phyloP scores from a whole-genome alignment of 2,113 vertebrate species.

The Capreolus pygargus region DNA sequence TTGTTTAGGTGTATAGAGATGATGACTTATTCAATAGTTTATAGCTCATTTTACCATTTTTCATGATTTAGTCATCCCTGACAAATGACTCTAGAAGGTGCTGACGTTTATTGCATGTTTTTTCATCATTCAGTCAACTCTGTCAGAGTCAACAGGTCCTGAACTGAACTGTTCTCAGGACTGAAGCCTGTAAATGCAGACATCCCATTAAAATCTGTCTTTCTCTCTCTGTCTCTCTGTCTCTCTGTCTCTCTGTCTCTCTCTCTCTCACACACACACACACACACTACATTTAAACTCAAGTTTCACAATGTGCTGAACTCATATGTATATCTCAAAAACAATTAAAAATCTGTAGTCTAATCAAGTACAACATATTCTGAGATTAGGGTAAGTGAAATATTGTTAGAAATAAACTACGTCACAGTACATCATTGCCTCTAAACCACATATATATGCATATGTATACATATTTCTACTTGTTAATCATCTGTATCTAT shows the following conservation, averaged over 20 bases:
- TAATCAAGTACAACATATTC: background rate
- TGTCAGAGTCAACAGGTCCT: background rate
- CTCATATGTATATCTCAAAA: background rate
- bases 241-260: background rate
- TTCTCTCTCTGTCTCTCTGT: background rate
- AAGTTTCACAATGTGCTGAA: background rate
- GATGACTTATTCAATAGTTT: background rate
- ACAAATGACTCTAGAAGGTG: background rate
- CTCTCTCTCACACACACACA: background rate
- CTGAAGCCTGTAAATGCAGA: background rate
- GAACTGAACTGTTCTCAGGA: background rate
- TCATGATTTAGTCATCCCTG: background rate
- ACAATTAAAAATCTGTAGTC: background rate
- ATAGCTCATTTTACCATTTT: background rate
- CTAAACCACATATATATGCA: background rate
- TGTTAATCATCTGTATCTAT: background rate
- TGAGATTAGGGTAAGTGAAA: background rate
- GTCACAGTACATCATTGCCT: background rate
- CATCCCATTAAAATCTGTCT: background rate
- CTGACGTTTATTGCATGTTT: background rate
- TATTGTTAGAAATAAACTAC: background rate
- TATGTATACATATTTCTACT: background rate
- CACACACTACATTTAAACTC: background rate
- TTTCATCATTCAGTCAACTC: background rate
- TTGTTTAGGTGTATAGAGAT: background rate